Conservation (phyloP, 1,140 invertebrate species). For the Campodea augens region DNA sequence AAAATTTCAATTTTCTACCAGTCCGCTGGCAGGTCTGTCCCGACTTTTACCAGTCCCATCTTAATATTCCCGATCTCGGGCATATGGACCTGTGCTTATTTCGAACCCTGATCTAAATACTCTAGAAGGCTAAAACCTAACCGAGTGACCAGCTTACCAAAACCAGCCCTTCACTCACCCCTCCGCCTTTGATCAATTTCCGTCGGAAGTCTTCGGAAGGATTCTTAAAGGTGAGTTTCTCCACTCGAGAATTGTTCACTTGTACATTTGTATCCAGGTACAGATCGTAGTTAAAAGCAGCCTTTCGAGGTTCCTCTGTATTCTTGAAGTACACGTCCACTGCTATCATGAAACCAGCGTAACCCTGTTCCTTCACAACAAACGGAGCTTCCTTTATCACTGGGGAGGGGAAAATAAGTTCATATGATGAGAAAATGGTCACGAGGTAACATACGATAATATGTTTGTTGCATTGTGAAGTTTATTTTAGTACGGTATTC, state of each 20-base stretch:
- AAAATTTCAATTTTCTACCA: too few relatives aligned
- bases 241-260: constrained; percentile 39
- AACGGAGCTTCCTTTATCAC: constrained; percentile 83
- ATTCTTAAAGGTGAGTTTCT: constrained; percentile 62
- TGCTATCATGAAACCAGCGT: constrained; percentile 76
- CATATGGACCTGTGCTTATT: too few relatives aligned
- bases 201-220: constrained; percentile 74
- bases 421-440: too few relatives aligned
- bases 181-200: constrained; percentile 73
- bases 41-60: too few relatives aligned
- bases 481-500: too few relatives aligned
- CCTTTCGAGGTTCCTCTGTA: constrained; percentile 75
- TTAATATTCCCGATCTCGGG: too few relatives aligned
- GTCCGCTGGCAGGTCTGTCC: neutral
- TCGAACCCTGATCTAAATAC: neutral
- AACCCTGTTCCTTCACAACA: constrained; percentile 73
- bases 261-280: constrained; percentile 50
- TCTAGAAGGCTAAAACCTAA: neutral
- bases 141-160: constrained; percentile 7
- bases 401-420: constrained; percentile 25
- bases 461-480: too few relatives aligned
- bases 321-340: constrained; percentile 83
- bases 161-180: constrained; percentile 35
- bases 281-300: constrained; percentile 71
- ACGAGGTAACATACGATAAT: too few relatives aligned